These are phyloP conservation scores for Catamblyrhynchus diadema DNA, from an alignment of 2,797 vertebrate species.

Conservation along the genomic window DNA sequence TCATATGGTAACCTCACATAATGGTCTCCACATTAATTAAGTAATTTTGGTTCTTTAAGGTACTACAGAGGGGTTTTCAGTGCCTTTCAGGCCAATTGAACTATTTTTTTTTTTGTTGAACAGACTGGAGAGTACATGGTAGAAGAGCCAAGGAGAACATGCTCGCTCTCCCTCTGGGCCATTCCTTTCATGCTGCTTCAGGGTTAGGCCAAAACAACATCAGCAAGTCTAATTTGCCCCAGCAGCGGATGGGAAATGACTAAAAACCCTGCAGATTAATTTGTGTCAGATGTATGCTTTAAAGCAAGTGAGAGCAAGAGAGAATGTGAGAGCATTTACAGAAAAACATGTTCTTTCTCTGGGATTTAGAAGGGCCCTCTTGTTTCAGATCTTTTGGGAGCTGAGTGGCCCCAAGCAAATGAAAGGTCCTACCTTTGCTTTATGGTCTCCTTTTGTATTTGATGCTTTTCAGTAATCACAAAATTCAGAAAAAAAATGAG, in stretches of 20 bases:
- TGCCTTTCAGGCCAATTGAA: constrained; percentile 71
- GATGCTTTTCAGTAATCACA: not conserved
- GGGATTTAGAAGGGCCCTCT: not conserved
- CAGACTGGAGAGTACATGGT: constrained; percentile 34
- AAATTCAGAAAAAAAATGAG: not conserved
- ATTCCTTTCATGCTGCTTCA: constrained; percentile 55
- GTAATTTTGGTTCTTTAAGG: constrained; percentile 64
- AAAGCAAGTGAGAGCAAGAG: constrained; percentile 17
- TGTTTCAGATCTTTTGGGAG: not conserved
- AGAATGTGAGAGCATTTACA: not conserved
- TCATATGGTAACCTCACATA: constrained; percentile 86
- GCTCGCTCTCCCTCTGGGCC: constrained; percentile 31
- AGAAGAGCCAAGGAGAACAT: constrained; percentile 58
- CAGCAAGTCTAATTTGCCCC: constrained; percentile 71
- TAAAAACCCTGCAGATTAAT: constrained; percentile 69
- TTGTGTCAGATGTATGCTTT: constrained; percentile 54
- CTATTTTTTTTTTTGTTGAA: constrained; percentile 31
- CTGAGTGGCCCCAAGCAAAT: not conserved
- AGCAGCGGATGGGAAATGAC: constrained; percentile 66
- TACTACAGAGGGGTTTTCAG: constrained; percentile 57
- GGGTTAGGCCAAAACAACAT: constrained; percentile 64
- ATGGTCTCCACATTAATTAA: constrained; percentile 82
- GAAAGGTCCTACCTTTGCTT: constrained; percentile 11
- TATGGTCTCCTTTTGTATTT: not conserved
- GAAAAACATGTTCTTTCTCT: not conserved